A percentile compares a stretch with the other conserved stretches of the same genome.
These are phyloP conservation scores for Tenthredo mesomela DNA, from an alignment of 2,888 invertebrate genomes.

Conservation along the genomic window DNA sequence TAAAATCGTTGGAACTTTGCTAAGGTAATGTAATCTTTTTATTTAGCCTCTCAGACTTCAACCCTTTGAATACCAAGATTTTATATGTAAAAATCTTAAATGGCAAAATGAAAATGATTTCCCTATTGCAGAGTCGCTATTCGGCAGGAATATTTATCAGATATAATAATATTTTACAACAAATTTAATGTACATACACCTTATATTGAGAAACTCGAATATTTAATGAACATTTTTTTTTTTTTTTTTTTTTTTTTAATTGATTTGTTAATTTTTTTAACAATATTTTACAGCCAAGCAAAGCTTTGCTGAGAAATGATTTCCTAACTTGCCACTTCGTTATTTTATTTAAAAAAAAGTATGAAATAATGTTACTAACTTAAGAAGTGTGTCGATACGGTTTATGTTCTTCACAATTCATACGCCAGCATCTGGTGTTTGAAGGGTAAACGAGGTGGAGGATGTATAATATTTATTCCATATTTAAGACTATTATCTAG, in stretches of 20 bases:
- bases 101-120: not conserved
- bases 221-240: not conserved
- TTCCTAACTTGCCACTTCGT: not conserved
- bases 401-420: conserved; percentile 5
- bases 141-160: not conserved
- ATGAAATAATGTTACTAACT: not conserved
- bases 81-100: not conserved
- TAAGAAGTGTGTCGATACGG: not conserved
- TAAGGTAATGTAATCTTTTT: conserved; percentile 48
- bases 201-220: not conserved
- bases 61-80: conserved; percentile 46
- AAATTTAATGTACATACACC: not conserved
- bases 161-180: not conserved
- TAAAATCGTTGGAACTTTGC: conserved; percentile 25
- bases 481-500: conserved; percentile 47
- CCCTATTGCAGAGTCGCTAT: not conserved
- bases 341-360: not conserved
- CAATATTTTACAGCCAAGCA: not conserved
- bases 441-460: conserved; percentile 45
- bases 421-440: conserved; percentile 34
- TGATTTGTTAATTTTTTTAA: not conserved
- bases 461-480: conserved; percentile 51
- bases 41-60: conserved; percentile 43
- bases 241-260: not conserved
- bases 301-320: not conserved